phyloP scores from a whole-genome alignment of 1,140 invertebrate species.

The Nautilus pompilius region DNA sequence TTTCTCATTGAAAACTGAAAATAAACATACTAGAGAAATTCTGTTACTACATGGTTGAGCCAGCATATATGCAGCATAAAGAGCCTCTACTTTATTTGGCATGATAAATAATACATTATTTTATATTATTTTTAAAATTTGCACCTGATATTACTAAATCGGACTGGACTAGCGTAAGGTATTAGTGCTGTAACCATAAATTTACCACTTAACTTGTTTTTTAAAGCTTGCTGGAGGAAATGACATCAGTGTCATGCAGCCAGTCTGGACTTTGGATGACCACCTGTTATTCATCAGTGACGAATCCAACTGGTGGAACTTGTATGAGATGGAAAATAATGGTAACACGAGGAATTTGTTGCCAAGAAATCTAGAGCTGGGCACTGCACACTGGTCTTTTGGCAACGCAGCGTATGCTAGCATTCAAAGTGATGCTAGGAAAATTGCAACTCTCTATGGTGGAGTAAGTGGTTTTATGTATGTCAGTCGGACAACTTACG shows the following conservation, averaged over 20 bases:
- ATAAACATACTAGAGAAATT: no score
- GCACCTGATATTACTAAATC: no score
- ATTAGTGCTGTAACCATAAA: no score
- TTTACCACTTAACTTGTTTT: neutral
- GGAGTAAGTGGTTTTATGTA: no score
- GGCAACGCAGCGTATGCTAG: constrained; percentile 30
- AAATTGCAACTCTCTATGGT: constrained; percentile 18
- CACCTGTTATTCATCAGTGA: constrained; percentile 49
- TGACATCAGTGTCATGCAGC: constrained; percentile 40
- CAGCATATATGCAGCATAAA: no score
- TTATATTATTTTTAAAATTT: no score
- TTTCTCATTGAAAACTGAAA: no score
- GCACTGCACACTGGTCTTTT: constrained; percentile 47
- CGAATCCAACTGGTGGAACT: constrained; percentile 53
- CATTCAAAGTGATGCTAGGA: constrained; percentile 29
- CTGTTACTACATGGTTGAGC: no score
- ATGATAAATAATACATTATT: no score
- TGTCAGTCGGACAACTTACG: no score
- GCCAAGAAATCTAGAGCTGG: constrained; percentile 33
- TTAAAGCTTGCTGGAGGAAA: constrained; percentile 28
- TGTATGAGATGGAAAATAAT: constrained; percentile 38
- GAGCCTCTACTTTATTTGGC: no score
- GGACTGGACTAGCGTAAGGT: no score
- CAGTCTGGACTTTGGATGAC: constrained; percentile 43
- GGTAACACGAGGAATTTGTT: constrained; percentile 40